Percentiles rank a stretch among this genome's conserved stretches.
phyloP scores from a whole-genome alignment of 2,888 invertebrate genomes.

The Tipula lateralis region DNA sequence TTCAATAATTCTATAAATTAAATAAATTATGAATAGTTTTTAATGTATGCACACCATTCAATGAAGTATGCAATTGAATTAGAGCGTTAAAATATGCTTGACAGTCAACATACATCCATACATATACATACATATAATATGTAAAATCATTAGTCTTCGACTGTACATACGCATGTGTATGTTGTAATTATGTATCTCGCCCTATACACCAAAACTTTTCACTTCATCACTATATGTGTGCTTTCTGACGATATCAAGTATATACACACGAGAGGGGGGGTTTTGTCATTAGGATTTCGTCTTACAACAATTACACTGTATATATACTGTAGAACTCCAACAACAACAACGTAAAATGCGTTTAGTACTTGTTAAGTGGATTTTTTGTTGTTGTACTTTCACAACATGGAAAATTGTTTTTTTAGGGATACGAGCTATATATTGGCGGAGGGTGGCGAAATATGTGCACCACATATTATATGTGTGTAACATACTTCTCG shows the following conservation, averaged over 20 bases:
- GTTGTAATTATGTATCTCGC: too few relatives aligned
- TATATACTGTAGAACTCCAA: not conserved
- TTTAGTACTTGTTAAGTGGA: not conserved
- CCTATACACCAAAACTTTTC: not conserved
- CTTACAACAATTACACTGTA: not conserved
- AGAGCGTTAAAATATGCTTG: not conserved
- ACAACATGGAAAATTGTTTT: too few relatives aligned
- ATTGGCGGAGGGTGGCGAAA: not conserved
- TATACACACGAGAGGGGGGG: not conserved
- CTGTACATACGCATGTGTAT: not conserved
- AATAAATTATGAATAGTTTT: not conserved
- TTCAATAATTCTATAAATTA: not conserved
- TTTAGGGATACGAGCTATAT: too few relatives aligned
- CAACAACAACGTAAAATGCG: not conserved
- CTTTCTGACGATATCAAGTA: not conserved
- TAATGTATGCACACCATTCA: not conserved
- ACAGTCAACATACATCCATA: too few relatives aligned
- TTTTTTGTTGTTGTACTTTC: not conserved
- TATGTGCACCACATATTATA: not conserved
- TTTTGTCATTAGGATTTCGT: not conserved
- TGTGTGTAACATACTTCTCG: not conserved
- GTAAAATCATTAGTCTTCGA: not conserved
- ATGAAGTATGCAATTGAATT: slow-evolving; percentile 7
- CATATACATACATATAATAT: too few relatives aligned
- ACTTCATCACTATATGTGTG: not conserved